A percentile compares a stretch with the other conserved stretches of the same genome.
Evolutionary conservation across 2,797 vertebrate species (phyloP).

Genomic region (Ctenosaura bakeri): DNA sequence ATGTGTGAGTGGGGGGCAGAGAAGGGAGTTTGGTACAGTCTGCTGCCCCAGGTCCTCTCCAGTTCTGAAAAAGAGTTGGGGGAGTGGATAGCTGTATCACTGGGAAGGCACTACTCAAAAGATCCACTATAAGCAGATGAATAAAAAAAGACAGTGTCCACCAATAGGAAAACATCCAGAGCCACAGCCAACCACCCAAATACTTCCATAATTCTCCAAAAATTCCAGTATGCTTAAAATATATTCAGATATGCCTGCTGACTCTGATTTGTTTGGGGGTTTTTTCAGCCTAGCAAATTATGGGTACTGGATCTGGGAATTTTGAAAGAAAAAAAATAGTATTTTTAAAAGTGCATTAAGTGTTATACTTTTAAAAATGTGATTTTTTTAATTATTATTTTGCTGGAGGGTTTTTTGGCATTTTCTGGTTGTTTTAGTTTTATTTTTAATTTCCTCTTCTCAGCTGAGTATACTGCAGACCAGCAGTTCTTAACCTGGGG

Average conservation of each 20-base stretch:
- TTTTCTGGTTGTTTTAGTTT: not conserved
- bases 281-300: not conserved
- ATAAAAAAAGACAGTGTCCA: not conserved
- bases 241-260: no score
- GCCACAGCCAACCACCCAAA: not conserved
- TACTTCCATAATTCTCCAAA: no score
- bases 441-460: not conserved
- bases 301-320: not conserved
- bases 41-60: no score
- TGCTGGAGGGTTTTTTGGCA: no score
- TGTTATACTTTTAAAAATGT: no score
- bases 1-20: no score
- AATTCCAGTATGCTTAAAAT: no score
- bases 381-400: no score
- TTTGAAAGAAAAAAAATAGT: not conserved
- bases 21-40: no score
- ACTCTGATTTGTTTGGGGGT: not conserved
- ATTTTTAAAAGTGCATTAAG: no score
- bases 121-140: not conserved
- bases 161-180: not conserved
- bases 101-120: not conserved
- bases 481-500: no score
- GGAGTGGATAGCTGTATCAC: not conserved
- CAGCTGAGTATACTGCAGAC: not conserved
- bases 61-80: not conserved